Percentiles rank a stretch among this genome's conserved stretches.
Conservation (phyloP, 2,113 vertebrate species). For the Callionymus lyra region DNA sequence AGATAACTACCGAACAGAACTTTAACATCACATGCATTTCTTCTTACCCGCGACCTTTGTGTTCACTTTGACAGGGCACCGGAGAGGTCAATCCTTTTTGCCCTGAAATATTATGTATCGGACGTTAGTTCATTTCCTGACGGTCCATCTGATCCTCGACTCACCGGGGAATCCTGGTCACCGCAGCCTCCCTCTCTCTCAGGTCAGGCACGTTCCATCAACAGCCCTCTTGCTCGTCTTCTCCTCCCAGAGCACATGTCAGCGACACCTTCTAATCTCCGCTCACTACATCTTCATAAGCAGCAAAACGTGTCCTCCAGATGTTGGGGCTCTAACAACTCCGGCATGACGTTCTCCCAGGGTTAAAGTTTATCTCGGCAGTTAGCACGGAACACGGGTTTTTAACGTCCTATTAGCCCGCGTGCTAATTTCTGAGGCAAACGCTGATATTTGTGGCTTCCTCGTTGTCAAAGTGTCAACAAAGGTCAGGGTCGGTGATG, state of each 20-base stretch:
- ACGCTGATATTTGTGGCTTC: conserved; percentile 31
- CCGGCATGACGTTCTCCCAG: not conserved
- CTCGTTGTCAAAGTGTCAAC: conserved; percentile 39
- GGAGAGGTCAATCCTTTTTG: conserved; percentile 18
- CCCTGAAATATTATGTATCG: conserved; percentile 22
- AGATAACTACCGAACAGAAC: too few relatives aligned
- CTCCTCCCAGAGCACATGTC: conserved; percentile 23
- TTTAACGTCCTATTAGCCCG: conserved; percentile 9
- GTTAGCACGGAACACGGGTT: not conserved
- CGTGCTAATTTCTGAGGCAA: conserved; percentile 7
- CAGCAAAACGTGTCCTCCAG: conserved; percentile 47
- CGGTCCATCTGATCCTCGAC: too few relatives aligned
- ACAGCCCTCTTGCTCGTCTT: conserved; percentile 38
- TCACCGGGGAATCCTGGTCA: too few relatives aligned
- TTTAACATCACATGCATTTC: too few relatives aligned
- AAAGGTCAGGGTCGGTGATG: conserved; percentile 60
- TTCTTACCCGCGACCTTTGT: conserved; percentile 52
- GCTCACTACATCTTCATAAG: conserved; percentile 15
- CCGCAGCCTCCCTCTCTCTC: conserved; percentile 3
- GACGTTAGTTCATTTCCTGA: conserved; percentile 17
- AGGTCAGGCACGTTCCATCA: conserved; percentile 56
- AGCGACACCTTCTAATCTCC: conserved; percentile 24
- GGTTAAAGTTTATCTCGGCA: not conserved
- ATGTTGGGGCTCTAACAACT: conserved; percentile 37
- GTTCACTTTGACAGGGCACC: conserved; percentile 52